Evolutionary conservation across 2,113 vertebrate genomes (phyloP).

Genomic region (Hylia prasina): DNA sequence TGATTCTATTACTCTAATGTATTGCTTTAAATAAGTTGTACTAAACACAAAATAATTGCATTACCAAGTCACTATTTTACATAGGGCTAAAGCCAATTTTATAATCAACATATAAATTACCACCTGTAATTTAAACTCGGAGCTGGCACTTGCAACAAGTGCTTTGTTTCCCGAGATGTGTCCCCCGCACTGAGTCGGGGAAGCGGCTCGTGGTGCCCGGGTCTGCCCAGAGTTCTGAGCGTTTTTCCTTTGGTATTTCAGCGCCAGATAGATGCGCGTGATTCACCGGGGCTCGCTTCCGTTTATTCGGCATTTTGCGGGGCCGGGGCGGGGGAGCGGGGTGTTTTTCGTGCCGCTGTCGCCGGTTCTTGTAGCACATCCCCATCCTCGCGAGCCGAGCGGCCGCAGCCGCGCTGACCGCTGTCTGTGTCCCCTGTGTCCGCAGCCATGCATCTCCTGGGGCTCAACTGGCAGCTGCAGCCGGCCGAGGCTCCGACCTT

Average conservation of each 20-base stretch:
- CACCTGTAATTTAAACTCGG: not conserved
- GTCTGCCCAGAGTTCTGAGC: fast-evolving
- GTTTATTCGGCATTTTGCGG: not conserved
- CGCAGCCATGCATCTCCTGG: conserved; percentile 97
- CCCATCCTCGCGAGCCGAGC: not conserved
- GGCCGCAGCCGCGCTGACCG: not conserved
- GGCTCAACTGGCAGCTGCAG: conserved; percentile 96
- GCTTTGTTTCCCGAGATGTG: not conserved
- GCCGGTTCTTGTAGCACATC: not conserved
- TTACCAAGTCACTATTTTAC: not conserved
- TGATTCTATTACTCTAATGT: not conserved
- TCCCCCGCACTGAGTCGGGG: fast-evolving
- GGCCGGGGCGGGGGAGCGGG: too few species aligned
- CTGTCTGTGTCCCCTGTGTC: conserved; percentile 58
- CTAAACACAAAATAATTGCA: not conserved
- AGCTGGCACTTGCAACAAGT: not conserved
- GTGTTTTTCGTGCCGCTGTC: fast-evolving
- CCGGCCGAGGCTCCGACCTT: conserved; percentile 90
- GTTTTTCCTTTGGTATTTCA: not conserved
- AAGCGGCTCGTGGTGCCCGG: fast-evolving
- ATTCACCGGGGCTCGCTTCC: not conserved
- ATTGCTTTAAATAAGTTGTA: not conserved
- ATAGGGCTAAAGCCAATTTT: not conserved
- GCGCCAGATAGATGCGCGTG: fast-evolving
- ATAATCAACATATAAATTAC: not conserved